Evolutionary conservation across 2,797 vertebrate genomes (phyloP), one percentile per base, ranked within the genome.

Genomic region (Hephaestus fuliginosus): DNA sequence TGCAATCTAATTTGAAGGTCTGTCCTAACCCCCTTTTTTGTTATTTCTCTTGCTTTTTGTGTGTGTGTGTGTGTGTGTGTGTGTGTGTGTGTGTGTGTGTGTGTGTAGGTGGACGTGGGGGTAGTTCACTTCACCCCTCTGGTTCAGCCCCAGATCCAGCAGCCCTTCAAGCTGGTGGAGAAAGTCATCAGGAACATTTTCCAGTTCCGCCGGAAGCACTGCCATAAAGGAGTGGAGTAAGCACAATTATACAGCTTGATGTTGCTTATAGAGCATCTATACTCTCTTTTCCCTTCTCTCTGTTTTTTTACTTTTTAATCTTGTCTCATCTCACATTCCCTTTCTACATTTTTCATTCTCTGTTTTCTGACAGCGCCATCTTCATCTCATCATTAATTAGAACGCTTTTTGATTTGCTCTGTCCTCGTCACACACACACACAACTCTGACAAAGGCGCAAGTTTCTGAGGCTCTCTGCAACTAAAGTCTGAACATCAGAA

Each of bases 121-220:
- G 96, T 99, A 66, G 96, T 99, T 51, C 97, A 95, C 92, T 97
- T 99, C 93, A 97, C 95, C 11, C 98, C 98, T 0, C 89, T 99
- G 92, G 91, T 93, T 69, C 85, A 95, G 76, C 97, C 98, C 51
- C 95, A 94, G 94, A 99, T 99, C 86, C 83, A 96, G 88, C 98
- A 99, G 90, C 97, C 98, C 0, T 99, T 99, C 88, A 86, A 95
- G 82, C 89, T 99, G 66, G 97, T 99, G 86, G 98, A 99, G 92
- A 99, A 97, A 91, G 92, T 99, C 20, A 96, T 99, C 82, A 95
- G 44, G 90, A 97, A 95, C 30, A 76, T 93, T 58, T 99, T 99
- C 88, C 98, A 99, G 72, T 99, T 98, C 90, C 96, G 97, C 86
- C 95, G 97, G 91, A 99, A 99, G 91, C 89, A 96, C 90, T 99